Evolutionary conservation across 1,140 invertebrate genomes (phyloP).

Genomic region (Chironomus striatipennis): DNA sequence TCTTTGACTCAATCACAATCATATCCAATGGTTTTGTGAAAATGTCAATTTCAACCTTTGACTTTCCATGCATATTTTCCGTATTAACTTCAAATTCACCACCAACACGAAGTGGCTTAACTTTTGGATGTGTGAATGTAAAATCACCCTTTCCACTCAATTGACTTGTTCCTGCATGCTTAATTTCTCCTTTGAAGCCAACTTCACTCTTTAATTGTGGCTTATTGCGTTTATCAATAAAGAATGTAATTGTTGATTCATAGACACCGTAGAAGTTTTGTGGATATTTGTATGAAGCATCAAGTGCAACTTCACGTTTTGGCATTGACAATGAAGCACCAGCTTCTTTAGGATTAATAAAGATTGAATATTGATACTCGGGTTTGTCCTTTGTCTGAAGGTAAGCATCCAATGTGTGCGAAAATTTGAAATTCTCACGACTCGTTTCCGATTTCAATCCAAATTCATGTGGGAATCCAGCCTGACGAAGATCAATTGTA

Average conservation of each 20-base stretch:
- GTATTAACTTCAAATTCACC: constrained; percentile 42
- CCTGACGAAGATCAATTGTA: constrained; percentile 56
- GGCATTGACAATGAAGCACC: constrained; percentile 53
- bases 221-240: constrained; percentile 59
- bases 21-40: constrained; percentile 54
- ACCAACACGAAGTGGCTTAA: constrained; percentile 47
- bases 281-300: constrained; percentile 42
- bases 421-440: constrained; percentile 46
- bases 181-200: constrained; percentile 42
- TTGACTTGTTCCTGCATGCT: constrained; percentile 40
- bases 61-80: constrained; percentile 39
- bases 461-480: constrained; percentile 61
- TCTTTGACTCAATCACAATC: constrained; percentile 41
- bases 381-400: constrained; percentile 54
- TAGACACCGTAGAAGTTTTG: constrained; percentile 37
- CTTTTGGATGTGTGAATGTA: constrained; percentile 53
- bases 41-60: constrained; percentile 49
- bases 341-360: constrained; percentile 48
- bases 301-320: constrained; percentile 51
- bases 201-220: constrained; percentile 54
- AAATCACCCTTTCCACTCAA: constrained; percentile 46
- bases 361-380: constrained; percentile 58
- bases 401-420: constrained; percentile 59
- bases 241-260: constrained; percentile 46
- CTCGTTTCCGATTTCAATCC: constrained; percentile 54